Percentiles rank a stretch among this genome's conserved stretches.
Evolutionary conservation across 2,888 invertebrate genomes (phyloP).

Genomic region (Nezara viridula): DNA sequence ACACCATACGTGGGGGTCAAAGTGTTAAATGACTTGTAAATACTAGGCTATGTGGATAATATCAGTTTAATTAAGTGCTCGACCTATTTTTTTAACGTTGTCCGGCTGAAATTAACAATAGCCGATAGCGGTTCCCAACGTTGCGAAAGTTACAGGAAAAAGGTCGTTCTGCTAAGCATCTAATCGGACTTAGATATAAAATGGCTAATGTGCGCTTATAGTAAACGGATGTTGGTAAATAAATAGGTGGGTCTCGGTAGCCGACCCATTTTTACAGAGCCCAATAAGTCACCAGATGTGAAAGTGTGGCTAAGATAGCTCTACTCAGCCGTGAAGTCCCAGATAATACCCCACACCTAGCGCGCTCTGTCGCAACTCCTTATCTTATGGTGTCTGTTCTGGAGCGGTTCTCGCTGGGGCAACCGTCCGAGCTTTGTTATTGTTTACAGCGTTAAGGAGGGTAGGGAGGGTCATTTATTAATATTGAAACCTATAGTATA

Average conservation of each 20-base stretch:
- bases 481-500: background rate
- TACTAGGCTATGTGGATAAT: background rate
- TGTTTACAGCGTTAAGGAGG: background rate
- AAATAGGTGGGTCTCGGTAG: constrained; percentile 48
- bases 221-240: constrained; percentile 45
- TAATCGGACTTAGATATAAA: constrained; percentile 34
- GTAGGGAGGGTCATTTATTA: background rate
- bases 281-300: constrained; percentile 47
- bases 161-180: constrained; percentile 27
- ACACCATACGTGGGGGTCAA: constrained; percentile 26
- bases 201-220: constrained; percentile 13
- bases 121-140: background rate
- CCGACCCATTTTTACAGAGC: constrained; percentile 46
- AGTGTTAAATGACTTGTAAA: constrained; percentile 41
- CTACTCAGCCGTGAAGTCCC: constrained; percentile 35
- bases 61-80: constrained; percentile 27
- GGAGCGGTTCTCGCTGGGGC: background rate
- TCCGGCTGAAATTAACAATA: constrained; percentile 17
- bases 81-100: constrained; percentile 7
- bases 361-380: constrained; percentile 43
- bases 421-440: background rate
- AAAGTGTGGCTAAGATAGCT: constrained; percentile 30
- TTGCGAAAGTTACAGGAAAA: constrained; percentile 34
- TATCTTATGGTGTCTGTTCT: constrained; percentile 43
- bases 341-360: constrained; percentile 42